These are phyloP conservation scores for Prunella fulvescens DNA, from an alignment of 2,113 vertebrate species.

Conservation along the genomic window DNA sequence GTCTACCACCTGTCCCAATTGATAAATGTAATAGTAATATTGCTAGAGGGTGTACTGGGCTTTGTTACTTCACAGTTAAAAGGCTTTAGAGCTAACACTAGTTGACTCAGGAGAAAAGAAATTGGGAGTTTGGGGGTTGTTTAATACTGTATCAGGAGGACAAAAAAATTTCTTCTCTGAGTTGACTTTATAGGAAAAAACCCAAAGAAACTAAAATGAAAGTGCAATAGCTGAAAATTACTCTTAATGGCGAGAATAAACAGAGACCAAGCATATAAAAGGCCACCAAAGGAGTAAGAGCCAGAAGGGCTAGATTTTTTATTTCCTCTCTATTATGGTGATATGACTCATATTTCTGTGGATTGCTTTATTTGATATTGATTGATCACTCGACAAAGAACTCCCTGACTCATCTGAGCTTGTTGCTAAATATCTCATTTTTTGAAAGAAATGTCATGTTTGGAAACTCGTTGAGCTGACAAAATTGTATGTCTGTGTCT, in stretches of 20 bases:
- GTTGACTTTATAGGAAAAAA: not conserved
- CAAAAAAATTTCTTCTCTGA: not conserved
- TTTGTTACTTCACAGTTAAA: not conserved
- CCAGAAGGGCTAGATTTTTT: not conserved
- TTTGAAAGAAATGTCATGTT: not conserved
- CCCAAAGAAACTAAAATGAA: not conserved
- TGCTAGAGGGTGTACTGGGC: not conserved
- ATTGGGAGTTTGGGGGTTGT: not conserved
- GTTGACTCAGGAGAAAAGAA: not conserved
- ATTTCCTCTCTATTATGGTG: not conserved
- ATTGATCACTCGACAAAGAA: not conserved
- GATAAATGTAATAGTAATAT: not conserved
- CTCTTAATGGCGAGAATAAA: not conserved
- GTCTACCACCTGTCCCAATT: not conserved
- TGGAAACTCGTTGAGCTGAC: accelerated
- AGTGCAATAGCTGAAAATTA: not conserved
- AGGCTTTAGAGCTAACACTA: not conserved
- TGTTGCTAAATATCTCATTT: not conserved
- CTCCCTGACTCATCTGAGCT: not conserved
- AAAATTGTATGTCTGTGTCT: not conserved
- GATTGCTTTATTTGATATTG: not conserved
- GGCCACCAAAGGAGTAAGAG: not conserved
- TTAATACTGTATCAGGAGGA: not conserved
- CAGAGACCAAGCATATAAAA: not conserved
- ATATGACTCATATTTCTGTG: not conserved